Conservation (phyloP, 2,888 invertebrate genomes). For the Alviniconcha strummeri region DNA sequence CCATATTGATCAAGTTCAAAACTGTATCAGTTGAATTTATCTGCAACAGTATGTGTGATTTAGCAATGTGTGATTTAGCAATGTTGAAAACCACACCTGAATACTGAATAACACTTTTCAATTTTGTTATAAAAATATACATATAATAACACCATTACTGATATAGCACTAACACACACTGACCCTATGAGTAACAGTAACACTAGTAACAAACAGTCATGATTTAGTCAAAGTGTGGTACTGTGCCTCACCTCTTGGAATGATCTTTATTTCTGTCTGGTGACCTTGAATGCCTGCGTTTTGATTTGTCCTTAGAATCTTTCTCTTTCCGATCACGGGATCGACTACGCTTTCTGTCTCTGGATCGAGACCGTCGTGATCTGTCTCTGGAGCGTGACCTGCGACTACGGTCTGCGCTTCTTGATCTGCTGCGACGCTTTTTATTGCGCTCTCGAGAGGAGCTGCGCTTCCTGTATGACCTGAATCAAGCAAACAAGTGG, state of each 20-base stretch:
- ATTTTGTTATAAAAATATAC: too few relatives aligned
- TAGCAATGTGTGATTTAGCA: too few relatives aligned
- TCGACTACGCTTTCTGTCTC: slow-evolving; percentile 56
- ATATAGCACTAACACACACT: too few relatives aligned
- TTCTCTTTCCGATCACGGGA: slow-evolving; percentile 59
- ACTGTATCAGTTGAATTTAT: too few relatives aligned
- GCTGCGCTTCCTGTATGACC: slow-evolving; percentile 59
- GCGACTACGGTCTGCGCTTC: slow-evolving; percentile 52
- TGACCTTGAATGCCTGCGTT: slow-evolving; percentile 31
- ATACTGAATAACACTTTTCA: too few relatives aligned
- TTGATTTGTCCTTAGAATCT: slow-evolving; percentile 46
- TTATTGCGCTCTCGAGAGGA: slow-evolving; percentile 53
- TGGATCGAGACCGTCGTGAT: slow-evolving; percentile 55
- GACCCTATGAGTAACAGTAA: too few relatives aligned
- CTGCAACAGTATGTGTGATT: too few relatives aligned
- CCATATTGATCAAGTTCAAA: too few relatives aligned
- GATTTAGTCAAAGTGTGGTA: too few relatives aligned
- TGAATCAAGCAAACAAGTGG: slow-evolving; percentile 26
- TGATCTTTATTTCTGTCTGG: slow-evolving; percentile 42
- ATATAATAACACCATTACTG: too few relatives aligned
- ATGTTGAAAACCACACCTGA: too few relatives aligned
- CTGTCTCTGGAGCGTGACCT: slow-evolving; percentile 48
- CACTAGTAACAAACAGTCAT: too few relatives aligned
- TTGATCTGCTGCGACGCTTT: slow-evolving; percentile 44
- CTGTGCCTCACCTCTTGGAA: neutral